Base-by-base conservation (phyloP, 2,797 vertebrate species). In the Enteromius fasciolatus region DNA sequence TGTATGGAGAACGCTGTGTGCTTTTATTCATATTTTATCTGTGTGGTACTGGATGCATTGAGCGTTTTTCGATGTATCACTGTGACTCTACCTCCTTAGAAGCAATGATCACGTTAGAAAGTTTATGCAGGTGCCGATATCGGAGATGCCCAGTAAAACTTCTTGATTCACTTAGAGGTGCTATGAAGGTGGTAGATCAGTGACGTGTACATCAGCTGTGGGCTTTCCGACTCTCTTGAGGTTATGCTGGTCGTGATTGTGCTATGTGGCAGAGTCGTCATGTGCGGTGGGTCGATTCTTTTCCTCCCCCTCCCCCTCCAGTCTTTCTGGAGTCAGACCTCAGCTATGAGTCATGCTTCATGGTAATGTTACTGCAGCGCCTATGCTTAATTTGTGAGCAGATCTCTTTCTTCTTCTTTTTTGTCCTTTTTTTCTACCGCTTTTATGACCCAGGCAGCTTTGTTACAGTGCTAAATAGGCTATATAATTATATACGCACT, bases 331-430 rank as follows among this genome's bases (percentile, higher is more conserved):
- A 61, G 41, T 80, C 80, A 86, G 88, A 90, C 91, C 84, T 90
- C 86, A 90, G 86, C 78, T 91, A 93, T 95, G 94, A 95, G 89
- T 94, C 94, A 95, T 86, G 52, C 90, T 87, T 89, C 87, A 80
- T 81, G 84, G 85, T 90, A 89, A 84, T 79, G 79, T 86, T 92
- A 92, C 79, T 91, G 93, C 93, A 90, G 92, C 84, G 85, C 90
- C 85, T 89, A 87, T 91, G 88, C 90, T 89, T 88, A 86, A 90
- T 90, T 88, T 82, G 79, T 87, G 90, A 76, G 87, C 89, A 88
- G 85, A 69, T 76, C 28, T 11, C 20, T 69, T 41, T 46, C 31
- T 57, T 52, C 66, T 3, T 48, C n/a, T 4, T 81, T 12, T 69
- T 48, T 64, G 25, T 79, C 25, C 25, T 7, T 5, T 87, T n/a